These are phyloP conservation scores for Macrophya alboannulata DNA, from an alignment of 2,888 invertebrate species.

Conservation along the genomic window DNA sequence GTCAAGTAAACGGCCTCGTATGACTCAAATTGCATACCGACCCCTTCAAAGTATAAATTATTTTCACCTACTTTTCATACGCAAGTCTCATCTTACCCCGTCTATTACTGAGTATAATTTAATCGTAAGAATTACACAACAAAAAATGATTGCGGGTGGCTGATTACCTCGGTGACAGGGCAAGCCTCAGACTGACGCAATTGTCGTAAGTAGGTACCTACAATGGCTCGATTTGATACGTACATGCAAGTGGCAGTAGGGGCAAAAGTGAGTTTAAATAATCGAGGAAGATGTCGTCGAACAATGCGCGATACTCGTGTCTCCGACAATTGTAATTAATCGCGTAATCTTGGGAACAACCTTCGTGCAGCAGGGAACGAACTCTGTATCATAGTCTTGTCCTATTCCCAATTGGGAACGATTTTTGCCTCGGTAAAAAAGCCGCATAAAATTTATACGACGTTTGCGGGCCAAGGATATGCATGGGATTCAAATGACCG, in stretches of 20 bases:
- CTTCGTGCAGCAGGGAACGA: conserved; percentile 11
- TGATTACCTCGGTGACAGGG: conserved; percentile 53
- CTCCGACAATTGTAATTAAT: conserved; percentile 40
- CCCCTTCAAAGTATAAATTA: background rate
- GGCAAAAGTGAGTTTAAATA: conserved; percentile 25
- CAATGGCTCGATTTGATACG: background rate
- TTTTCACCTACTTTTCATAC: conserved; percentile 39
- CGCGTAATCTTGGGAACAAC: conserved; percentile 52
- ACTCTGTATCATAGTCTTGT: background rate
- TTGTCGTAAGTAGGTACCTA: conserved; percentile 16
- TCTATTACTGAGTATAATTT: conserved; percentile 42
- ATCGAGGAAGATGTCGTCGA: conserved; percentile 45
- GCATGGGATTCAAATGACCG: conserved; percentile 16
- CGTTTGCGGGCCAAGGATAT: conserved; percentile 13
- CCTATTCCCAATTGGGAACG: conserved; percentile 41
- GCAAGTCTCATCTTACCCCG: conserved; percentile 38
- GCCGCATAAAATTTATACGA: background rate
- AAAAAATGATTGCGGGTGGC: conserved; percentile 48
- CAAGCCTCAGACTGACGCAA: conserved; percentile 48
- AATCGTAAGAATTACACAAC: conserved; percentile 42
- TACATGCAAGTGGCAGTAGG: background rate
- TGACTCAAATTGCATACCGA: background rate
- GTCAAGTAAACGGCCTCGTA: conserved; percentile 6
- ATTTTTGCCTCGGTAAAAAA: background rate
- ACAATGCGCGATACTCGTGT: conserved; percentile 48